Percentiles rank a stretch among this genome's conserved stretches.
Evolutionary conservation across 2,888 invertebrate genomes (phyloP).

Genomic region (Drosophila bunnanda): DNA sequence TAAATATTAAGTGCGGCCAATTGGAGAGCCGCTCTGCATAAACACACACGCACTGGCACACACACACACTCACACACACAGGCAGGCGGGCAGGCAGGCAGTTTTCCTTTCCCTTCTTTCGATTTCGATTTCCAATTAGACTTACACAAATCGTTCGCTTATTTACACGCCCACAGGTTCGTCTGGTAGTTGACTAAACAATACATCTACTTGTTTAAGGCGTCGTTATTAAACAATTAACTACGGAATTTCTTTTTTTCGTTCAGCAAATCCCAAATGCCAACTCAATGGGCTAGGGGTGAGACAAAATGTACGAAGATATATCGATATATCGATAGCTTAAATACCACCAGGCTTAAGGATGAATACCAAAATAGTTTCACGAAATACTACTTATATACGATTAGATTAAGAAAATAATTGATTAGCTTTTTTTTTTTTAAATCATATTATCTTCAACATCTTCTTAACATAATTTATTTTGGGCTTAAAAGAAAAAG

Average conservation of each 20-base stretch:
- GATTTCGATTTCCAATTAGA: conserved; percentile 52
- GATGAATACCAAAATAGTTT: neutral
- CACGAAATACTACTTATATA: neutral
- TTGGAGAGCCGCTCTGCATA: conserved; percentile 15
- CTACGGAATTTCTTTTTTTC: conserved; percentile 50
- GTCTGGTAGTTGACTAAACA: conserved; percentile 38
- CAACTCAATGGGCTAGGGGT: conserved; percentile 50
- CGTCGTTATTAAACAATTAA: conserved; percentile 49
- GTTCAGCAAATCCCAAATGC: conserved; percentile 67
- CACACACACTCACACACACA: neutral
- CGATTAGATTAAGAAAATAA: neutral
- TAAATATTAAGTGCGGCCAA: conserved; percentile 34
- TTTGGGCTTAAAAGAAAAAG: too few relatives aligned
- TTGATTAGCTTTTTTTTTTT: too few relatives aligned
- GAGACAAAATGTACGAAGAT: conserved; percentile 1
- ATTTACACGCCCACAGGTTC: conserved; percentile 37
- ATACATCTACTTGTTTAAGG: conserved; percentile 52
- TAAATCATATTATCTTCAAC: too few relatives aligned
- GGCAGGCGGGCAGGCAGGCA: neutral
- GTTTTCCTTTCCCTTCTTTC: conserved; percentile 11
- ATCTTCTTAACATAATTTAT: too few relatives aligned
- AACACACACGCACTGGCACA: conserved; percentile 14
- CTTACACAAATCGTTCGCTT: conserved; percentile 44
- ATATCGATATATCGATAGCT: neutral
- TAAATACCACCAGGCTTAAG: neutral